Percentiles rank a stretch among this genome's conserved stretches.
phyloP scores from a whole-genome alignment of 2,888 invertebrate genomes.

The Tiphia femorata region DNA sequence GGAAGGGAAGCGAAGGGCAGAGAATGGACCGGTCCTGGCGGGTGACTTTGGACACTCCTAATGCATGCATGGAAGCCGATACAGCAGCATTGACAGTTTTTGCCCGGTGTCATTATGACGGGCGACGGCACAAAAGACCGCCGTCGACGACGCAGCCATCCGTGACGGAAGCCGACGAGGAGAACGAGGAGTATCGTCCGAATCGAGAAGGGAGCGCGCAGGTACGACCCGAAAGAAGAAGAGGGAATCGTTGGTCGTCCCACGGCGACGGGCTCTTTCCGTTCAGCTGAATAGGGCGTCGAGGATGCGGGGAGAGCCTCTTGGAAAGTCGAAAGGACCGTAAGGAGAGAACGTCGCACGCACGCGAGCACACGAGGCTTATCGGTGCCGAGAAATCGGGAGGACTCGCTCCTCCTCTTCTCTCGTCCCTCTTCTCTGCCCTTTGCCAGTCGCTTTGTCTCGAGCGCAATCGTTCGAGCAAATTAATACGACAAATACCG shows the following conservation, averaged over 20 bases:
- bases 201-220: constrained; percentile 2
- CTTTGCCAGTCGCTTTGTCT: constrained; percentile 39
- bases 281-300: too few relatives aligned
- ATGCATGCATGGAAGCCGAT: constrained; percentile 56
- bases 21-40: too few relatives aligned
- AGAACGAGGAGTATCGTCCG: constrained; percentile 45
- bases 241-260: too few relatives aligned
- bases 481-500: constrained; percentile 49
- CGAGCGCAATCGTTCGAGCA: constrained; percentile 39
- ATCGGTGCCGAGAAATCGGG: constrained; percentile 39
- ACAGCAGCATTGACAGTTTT: constrained; percentile 55
- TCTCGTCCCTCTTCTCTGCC: too few relatives aligned
- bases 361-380: constrained; percentile 16
- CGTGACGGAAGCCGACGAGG: constrained; percentile 44
- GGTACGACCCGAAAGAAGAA: not conserved
- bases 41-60: constrained; percentile 23
- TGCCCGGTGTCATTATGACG: constrained; percentile 54
- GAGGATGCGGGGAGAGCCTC: constrained; percentile 19
- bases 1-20: too few relatives aligned
- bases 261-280: too few relatives aligned
- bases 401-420: too few relatives aligned
- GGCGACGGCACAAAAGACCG: constrained; percentile 55
- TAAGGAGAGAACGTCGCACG: constrained; percentile 10
- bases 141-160: constrained; percentile 50
- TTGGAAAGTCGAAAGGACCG: constrained; percentile 25